Conservation (phyloP, 1,140 invertebrate species). For the Papilio aristodemus region DNA sequence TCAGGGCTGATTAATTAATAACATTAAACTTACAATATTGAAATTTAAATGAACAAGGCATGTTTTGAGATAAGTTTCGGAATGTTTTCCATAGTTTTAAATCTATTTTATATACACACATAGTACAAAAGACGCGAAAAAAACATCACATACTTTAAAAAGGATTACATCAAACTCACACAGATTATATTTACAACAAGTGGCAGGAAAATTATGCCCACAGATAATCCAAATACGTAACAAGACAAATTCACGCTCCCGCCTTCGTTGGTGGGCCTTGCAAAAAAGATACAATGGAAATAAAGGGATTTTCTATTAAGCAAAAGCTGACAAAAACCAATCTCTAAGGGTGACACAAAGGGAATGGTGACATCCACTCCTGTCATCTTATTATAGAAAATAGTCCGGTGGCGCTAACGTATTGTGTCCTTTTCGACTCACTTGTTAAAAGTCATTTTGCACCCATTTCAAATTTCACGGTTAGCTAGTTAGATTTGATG, state of each 20-base stretch:
- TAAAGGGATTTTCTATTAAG: constrained; percentile 44
- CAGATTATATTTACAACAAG: too few relatives aligned
- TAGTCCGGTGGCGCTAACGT: constrained; percentile 69
- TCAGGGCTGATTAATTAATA: too few relatives aligned
- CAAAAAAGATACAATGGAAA: not conserved
- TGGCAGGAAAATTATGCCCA: not conserved
- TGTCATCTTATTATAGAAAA: constrained; percentile 48
- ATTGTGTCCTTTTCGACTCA: constrained; percentile 50
- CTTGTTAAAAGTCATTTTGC: constrained; percentile 68
- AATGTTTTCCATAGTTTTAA: too few relatives aligned
- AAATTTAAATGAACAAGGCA: too few relatives aligned
- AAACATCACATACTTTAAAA: constrained; percentile 38
- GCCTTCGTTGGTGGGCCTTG: constrained; percentile 10
- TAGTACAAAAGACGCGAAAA: constrained; percentile 20
- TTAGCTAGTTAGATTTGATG: constrained; percentile 36
- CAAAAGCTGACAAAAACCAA: constrained; percentile 44
- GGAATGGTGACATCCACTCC: constrained; percentile 58
- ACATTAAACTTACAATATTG: too few relatives aligned
- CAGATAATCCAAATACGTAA: constrained; percentile 32
- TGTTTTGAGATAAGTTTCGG: too few relatives aligned
- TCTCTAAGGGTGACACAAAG: constrained; percentile 47
- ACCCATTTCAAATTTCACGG: constrained; percentile 32
- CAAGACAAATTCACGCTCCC: constrained; percentile 26
- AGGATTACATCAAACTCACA: constrained; percentile 5
- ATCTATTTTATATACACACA: too few relatives aligned